Evolutionary conservation across 2,113 vertebrate species (phyloP), one percentile per base, ranked within the genome.

Genomic region (Castor canadensis): DNA sequence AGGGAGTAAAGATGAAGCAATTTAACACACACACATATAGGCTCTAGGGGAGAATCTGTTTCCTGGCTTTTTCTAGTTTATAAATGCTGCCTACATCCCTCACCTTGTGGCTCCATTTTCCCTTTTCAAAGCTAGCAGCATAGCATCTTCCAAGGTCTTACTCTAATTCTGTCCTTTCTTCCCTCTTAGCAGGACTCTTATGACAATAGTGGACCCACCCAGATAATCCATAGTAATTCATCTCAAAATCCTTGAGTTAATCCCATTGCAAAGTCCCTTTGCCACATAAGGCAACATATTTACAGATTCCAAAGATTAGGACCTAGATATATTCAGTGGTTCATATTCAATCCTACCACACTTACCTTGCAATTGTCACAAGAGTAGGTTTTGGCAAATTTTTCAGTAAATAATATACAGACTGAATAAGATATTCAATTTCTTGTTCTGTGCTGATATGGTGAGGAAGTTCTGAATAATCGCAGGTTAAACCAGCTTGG

Each of bases 401-500:
- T 97, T 98, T 98, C 17, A 99, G 98, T 5, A 99, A 90, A 87
- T 96, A 94, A 77, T 97, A 96, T 10, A 99, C 75, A 0, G 99
- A 99, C 6, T 98, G 97, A 52, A 99, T 26, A 24, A 99, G 98
- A 84, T 97, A 87, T 86, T 99, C 97, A 0, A 99, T 99, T 98
- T 99, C 99, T 2, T 99, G 98, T 22, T 99, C 98, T 3, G 98
- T 98, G 98, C 99, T 99, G 95, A 99, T 89, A 43, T 99, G 99
- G 93, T 99, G 99, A 83, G 99, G 99, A 92, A 99, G 99, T 96
- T 99, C 99, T 0, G 99, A 94, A 54, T 99, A 99, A 98, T 99
- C 99, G 92, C 99, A 99, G 45, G 99, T 99, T 77, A 99, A 97
- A 9, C 99, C 99, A 20, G 99, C 99, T 81, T 99, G 99, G 96